These are phyloP conservation scores for Chalcosyrphus nemorum DNA, from an alignment of 2,888 invertebrate genomes.

Conservation along the genomic window DNA sequence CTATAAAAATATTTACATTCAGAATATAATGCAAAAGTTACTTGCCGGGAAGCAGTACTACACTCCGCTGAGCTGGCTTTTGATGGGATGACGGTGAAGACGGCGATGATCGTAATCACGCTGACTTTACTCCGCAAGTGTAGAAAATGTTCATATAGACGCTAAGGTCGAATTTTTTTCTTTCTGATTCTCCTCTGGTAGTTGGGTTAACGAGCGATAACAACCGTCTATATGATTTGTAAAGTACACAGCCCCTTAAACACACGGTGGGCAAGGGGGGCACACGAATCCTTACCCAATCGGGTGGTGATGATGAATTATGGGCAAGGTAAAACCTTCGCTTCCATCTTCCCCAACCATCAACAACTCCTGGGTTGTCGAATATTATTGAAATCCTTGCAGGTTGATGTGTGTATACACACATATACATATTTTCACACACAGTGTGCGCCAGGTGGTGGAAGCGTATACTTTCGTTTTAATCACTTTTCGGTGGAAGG, in stretches of 20 bases:
- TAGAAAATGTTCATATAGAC: slow-evolving; percentile 39
- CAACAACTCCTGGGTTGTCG: slow-evolving; percentile 16
- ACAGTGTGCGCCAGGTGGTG: slow-evolving; percentile 40
- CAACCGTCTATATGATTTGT: slow-evolving; percentile 39
- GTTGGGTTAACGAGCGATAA: slow-evolving; percentile 31
- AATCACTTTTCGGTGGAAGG: slow-evolving; percentile 57
- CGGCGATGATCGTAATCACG: slow-evolving; percentile 41
- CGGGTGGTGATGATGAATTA: slow-evolving; percentile 44
- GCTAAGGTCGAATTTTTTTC: slow-evolving; percentile 26
- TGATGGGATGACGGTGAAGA: slow-evolving; percentile 1
- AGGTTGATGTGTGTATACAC: slow-evolving; percentile 14
- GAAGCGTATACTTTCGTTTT: slow-evolving; percentile 28
- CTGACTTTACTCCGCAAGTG: slow-evolving; percentile 6
- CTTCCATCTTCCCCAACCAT: neutral
- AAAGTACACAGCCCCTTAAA: slow-evolving; percentile 1
- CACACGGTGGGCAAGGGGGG: neutral
- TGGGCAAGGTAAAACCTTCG: neutral
- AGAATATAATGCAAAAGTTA: slow-evolving; percentile 46
- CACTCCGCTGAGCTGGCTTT: neutral
- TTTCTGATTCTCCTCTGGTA: slow-evolving; percentile 15
- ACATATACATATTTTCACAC: slow-evolving; percentile 28
- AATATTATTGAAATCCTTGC: slow-evolving; percentile 51
- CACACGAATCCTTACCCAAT: slow-evolving; percentile 20
- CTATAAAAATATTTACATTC: slow-evolving; percentile 57
- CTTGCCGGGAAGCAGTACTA: neutral